Evolutionary conservation across 2,797 vertebrate species (phyloP).

Genomic region (Fringilla coelebs): DNA sequence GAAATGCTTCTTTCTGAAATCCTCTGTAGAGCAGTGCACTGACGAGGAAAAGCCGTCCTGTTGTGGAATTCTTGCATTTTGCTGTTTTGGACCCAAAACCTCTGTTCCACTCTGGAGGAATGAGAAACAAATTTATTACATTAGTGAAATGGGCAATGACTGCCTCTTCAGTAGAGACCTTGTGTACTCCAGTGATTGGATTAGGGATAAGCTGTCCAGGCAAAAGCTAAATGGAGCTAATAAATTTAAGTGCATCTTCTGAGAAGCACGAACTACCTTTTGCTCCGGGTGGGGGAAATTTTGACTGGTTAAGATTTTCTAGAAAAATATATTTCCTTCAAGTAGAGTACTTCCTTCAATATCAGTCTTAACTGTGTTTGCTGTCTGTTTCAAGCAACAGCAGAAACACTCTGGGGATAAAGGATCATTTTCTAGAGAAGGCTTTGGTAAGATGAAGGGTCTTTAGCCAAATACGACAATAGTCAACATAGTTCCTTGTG

Average conservation of each 20-base stretch:
- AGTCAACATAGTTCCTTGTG: conserved; percentile 14
- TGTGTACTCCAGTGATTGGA: not conserved
- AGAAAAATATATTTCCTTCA: not conserved
- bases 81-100: not conserved
- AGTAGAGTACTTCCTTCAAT: not conserved
- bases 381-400: not conserved
- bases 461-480: conserved; percentile 34
- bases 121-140: not conserved
- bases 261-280: not conserved
- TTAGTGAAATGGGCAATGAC: not conserved
- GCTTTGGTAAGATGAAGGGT: not conserved
- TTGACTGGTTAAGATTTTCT: not conserved
- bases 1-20: not conserved
- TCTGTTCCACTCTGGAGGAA: not conserved
- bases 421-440: not conserved
- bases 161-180: not conserved
- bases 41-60: not conserved
- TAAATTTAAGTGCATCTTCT: not conserved
- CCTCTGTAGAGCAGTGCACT: not conserved
- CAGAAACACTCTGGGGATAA: not conserved
- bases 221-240: not conserved
- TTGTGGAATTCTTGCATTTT: not conserved
- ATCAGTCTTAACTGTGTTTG: not conserved
- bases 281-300: not conserved
- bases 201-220: not conserved